Evolutionary conservation across 2,113 vertebrate species (phyloP).

Genomic region (Onychorhynchus coronatus): DNA sequence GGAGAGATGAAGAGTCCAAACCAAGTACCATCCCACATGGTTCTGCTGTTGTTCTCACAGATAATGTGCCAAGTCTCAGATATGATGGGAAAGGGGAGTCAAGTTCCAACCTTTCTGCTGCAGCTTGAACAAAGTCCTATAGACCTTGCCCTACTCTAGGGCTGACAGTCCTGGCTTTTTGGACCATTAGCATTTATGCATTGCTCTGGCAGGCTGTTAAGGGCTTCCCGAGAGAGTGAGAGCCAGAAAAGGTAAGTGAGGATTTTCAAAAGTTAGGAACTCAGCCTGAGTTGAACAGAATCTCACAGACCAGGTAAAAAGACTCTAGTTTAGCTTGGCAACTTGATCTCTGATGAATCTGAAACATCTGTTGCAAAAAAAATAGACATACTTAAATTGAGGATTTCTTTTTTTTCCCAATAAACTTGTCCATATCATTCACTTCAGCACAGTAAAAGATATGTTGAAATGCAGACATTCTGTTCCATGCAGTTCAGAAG

Average conservation of each 20-base stretch:
- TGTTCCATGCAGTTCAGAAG: background rate
- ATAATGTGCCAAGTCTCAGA: background rate
- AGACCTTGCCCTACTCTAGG: background rate
- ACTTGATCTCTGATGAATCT: background rate
- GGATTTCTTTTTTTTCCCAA: background rate
- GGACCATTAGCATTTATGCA: background rate
- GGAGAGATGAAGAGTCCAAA: background rate
- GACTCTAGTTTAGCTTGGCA: background rate
- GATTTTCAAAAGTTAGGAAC: background rate
- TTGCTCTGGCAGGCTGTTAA: background rate
- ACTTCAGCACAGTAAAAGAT: background rate
- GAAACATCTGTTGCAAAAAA: background rate
- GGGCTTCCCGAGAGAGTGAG: background rate
- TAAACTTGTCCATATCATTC: background rate
- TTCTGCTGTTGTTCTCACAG: background rate
- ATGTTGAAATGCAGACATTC: background rate
- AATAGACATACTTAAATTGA: fast-evolving
- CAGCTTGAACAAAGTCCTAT: background rate
- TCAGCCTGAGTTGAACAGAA: background rate
- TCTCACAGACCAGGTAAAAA: background rate
- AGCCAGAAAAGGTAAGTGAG: background rate
- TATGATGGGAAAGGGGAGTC: background rate
- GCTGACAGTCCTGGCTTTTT: background rate
- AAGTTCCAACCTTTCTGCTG: background rate
- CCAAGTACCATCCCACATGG: background rate